Percentiles rank a stretch among this genome's conserved stretches.
phyloP scores from a whole-genome alignment of 1,140 invertebrate genomes.

The Drosophila dunni region DNA sequence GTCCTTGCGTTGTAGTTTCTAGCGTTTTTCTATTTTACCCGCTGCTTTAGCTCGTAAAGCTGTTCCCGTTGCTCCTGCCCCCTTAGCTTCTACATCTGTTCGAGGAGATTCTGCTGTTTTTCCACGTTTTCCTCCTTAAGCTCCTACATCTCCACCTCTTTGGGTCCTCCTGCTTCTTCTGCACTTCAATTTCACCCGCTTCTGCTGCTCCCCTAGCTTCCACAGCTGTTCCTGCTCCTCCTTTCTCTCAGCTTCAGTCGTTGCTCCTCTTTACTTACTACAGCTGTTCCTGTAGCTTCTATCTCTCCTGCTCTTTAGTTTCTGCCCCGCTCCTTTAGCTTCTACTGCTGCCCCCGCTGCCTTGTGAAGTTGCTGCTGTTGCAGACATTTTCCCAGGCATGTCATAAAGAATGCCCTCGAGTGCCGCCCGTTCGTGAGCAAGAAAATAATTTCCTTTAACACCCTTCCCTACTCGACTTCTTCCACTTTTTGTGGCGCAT shows the following conservation, averaged over 20 bases:
- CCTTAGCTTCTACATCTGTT: background rate
- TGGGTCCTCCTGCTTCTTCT: too few relatives aligned
- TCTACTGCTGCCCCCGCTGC: background rate
- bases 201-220: too few relatives aligned
- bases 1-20: background rate
- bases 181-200: too few relatives aligned
- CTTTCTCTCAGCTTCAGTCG: too few relatives aligned
- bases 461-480: conserved; percentile 1
- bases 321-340: background rate
- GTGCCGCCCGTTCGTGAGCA: conserved; percentile 71
- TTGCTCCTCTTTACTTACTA: too few relatives aligned
- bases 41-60: too few relatives aligned
- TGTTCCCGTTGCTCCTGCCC: background rate
- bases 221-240: background rate
- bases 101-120: too few relatives aligned
- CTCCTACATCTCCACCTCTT: background rate
- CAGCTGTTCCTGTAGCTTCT: too few relatives aligned
- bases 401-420: conserved; percentile 80
- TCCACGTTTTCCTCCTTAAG: background rate
- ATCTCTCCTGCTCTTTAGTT: too few relatives aligned
- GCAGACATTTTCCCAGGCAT: conserved; percentile 65
- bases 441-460: conserved; percentile 70
- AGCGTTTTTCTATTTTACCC: too few relatives aligned
- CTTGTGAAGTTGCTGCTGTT: background rate
- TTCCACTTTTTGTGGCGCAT: conserved; percentile 8